phyloP scores from a whole-genome alignment of 2,113 vertebrate genomes.

The Silurus glanis region DNA sequence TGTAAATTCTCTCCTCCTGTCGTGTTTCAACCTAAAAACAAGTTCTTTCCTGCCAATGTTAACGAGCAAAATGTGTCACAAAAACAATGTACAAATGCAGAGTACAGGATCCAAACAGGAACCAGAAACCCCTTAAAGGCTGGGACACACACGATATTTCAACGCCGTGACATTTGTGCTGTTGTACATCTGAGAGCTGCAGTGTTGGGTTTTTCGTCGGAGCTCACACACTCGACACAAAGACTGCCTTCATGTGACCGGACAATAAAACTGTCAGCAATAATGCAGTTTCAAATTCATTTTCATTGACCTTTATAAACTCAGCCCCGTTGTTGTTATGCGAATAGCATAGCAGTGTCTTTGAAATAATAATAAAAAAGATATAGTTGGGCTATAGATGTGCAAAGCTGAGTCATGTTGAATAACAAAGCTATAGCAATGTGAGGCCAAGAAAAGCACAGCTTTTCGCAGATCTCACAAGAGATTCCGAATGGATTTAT shows the following conservation, averaged over 20 bases:
- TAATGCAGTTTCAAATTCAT: conserved; percentile 58
- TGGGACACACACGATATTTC: conserved; percentile 62
- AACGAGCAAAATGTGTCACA: conserved; percentile 49
- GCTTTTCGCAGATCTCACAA: not conserved
- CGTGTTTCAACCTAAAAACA: conserved; percentile 13
- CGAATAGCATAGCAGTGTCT: conserved; percentile 12
- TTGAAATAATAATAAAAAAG: conserved; percentile 33
- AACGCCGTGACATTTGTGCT: conserved; percentile 66
- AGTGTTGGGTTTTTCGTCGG: conserved; percentile 43
- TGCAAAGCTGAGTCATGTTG: conserved; percentile 27
- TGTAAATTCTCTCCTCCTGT: not conserved
- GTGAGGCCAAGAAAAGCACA: no score
- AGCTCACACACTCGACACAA: conserved; percentile 54
- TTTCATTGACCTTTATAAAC: conserved; percentile 56
- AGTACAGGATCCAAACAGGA: conserved; percentile 60
- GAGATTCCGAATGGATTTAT: not conserved
- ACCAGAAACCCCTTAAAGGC: conserved; percentile 54
- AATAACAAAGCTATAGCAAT: conserved; percentile 16
- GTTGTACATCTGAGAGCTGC: conserved; percentile 60
- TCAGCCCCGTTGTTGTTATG: conserved; percentile 9
- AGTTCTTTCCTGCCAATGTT: conserved; percentile 6
- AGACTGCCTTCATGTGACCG: conserved; percentile 52
- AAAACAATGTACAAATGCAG: conserved; percentile 43
- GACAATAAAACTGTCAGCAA: conserved; percentile 58
- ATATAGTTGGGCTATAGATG: conserved; percentile 39